phyloP scores from a whole-genome alignment of 2,797 vertebrate species.

The Pseudochirops cupreus region DNA sequence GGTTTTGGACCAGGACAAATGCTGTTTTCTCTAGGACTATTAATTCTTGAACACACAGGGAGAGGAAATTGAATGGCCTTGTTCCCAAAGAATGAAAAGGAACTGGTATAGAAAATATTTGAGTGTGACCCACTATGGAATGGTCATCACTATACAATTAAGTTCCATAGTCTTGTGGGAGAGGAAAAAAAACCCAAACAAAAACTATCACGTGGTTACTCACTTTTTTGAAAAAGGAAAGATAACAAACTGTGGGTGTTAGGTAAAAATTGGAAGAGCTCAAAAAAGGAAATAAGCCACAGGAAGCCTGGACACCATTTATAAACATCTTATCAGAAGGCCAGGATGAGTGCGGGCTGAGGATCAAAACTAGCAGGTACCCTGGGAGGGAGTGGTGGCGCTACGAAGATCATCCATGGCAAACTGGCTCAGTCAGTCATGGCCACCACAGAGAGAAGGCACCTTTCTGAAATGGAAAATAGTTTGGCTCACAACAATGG shows the following conservation, averaged over 20 bases:
- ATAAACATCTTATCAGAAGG: slow-evolving; percentile 39
- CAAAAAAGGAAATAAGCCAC: slow-evolving; percentile 9
- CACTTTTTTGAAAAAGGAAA: slow-evolving; percentile 24
- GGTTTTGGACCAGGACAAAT: not conserved
- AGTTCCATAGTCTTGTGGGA: slow-evolving; percentile 27
- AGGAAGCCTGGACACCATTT: slow-evolving; percentile 34
- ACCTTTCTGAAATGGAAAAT: not conserved
- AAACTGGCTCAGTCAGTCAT: not conserved
- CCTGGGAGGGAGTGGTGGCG: not conserved
- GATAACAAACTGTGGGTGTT: slow-evolving; percentile 42
- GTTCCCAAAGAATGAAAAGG: slow-evolving; percentile 16
- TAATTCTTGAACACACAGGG: slow-evolving; percentile 13
- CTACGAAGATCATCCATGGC: not conserved
- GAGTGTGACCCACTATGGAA: not conserved
- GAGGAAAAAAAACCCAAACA: slow-evolving; percentile 32
- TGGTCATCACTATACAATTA: slow-evolving; percentile 44
- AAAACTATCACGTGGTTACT: slow-evolving; percentile 20
- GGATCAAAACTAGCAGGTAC: slow-evolving; percentile 32
- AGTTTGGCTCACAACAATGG: slow-evolving; percentile 18
- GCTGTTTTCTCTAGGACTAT: slow-evolving; percentile 11
- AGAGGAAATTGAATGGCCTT: slow-evolving; percentile 29
- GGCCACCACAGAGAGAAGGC: not conserved
- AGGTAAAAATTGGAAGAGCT: not conserved
- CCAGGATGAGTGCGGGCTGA: slow-evolving; percentile 8
- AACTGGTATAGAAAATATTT: slow-evolving; percentile 49